A percentile compares a stretch with the other conserved stretches of the same genome.
These are phyloP conservation scores for Calameuta filiformis DNA, from an alignment of 2,888 invertebrate genomes.

Conservation along the genomic window DNA sequence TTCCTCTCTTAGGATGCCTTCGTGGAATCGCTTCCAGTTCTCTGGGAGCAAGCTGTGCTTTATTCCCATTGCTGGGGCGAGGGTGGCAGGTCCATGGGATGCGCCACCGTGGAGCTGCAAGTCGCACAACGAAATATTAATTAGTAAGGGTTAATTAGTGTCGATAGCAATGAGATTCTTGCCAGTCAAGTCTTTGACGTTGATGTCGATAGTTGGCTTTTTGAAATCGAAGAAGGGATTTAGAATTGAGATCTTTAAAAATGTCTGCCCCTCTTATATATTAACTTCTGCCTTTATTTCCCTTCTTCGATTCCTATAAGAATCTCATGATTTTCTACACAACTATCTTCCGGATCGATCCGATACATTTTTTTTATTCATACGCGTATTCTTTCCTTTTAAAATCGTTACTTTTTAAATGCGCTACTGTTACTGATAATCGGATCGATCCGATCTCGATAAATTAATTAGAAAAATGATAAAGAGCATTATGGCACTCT, in stretches of 20 bases:
- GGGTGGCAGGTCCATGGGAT: constrained; percentile 97
- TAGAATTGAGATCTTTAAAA: not conserved
- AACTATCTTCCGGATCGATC: not conserved
- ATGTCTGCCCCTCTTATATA: not conserved
- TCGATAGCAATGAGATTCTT: not conserved
- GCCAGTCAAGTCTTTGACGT: not conserved
- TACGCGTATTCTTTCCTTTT: constrained; percentile 1
- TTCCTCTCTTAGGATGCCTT: constrained; percentile 3
- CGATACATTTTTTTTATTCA: not conserved
- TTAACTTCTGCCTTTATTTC: not conserved
- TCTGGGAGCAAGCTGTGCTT: constrained; percentile 48
- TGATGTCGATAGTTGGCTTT: not conserved
- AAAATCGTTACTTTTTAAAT: not conserved
- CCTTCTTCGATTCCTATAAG: not conserved
- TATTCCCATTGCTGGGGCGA: constrained; percentile 99
- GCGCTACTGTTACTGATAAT: not conserved
- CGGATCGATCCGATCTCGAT: not conserved
- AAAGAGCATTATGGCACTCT: not conserved
- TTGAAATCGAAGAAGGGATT: not conserved
- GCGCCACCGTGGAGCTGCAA: constrained; percentile 96
- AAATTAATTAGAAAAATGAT: not conserved
- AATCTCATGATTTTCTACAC: not conserved
- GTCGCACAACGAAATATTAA: constrained; percentile 34
- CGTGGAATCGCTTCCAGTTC: not conserved
- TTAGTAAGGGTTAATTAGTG: not conserved